These are phyloP conservation scores for Drosophila erecta DNA, from an alignment of 1,140 invertebrate species.

Conservation along the genomic window DNA sequence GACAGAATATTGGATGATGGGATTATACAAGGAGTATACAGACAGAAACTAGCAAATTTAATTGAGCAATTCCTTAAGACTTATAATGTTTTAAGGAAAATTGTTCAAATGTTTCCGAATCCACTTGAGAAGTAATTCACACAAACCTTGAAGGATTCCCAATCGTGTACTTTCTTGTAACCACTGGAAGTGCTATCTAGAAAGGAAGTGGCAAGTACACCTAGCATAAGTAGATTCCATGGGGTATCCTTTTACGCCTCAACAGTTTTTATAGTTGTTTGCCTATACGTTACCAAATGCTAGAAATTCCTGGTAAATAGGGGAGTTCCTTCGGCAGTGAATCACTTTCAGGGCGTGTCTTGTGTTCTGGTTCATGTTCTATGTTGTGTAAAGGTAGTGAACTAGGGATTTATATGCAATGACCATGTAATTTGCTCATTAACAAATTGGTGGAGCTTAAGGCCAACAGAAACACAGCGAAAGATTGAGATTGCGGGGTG, in stretches of 20 bases:
- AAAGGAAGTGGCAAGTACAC: slow-evolving; percentile 59
- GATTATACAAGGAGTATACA: not conserved
- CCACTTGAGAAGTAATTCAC: slow-evolving; percentile 3
- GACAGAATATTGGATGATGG: not conserved
- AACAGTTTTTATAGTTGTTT: slow-evolving; percentile 70
- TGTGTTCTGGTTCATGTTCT: slow-evolving; percentile 29
- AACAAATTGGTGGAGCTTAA: slow-evolving; percentile 62
- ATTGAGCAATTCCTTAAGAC: too few species aligned
- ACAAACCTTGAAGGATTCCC: not conserved
- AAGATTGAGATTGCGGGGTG: slow-evolving; percentile 5
- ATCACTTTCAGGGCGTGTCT: slow-evolving; percentile 54
- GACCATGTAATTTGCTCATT: slow-evolving; percentile 74
- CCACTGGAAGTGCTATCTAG: slow-evolving; percentile 29
- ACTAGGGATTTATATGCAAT: slow-evolving; percentile 50
- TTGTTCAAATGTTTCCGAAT: not conserved
- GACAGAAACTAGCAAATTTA: too few species aligned
- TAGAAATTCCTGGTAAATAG: slow-evolving; percentile 23
- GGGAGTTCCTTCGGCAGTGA: slow-evolving; percentile 20
- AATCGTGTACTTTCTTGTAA: not conserved
- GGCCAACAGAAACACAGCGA: not conserved
- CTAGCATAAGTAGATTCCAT: slow-evolving; percentile 20
- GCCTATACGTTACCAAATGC: slow-evolving; percentile 29
- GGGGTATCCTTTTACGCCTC: slow-evolving; percentile 67
- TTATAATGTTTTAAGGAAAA: too few species aligned
- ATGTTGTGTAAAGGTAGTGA: slow-evolving; percentile 49